phyloP scores from a whole-genome alignment of 2,888 invertebrate genomes.

The Euspilapteryx auroguttella region DNA sequence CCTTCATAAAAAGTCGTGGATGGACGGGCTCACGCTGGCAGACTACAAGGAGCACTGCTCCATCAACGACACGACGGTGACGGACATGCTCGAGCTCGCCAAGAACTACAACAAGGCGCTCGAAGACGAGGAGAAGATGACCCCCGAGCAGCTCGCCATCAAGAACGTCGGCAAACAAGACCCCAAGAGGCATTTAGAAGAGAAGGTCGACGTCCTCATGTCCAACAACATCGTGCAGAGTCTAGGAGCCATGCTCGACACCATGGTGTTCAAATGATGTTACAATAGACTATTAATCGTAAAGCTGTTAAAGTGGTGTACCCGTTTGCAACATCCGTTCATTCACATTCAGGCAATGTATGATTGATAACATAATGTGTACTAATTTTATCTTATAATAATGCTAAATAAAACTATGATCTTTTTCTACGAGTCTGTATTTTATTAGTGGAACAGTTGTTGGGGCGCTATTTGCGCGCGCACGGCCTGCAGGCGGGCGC shows the following conservation, averaged over 20 bases:
- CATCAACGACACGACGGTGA: constrained; percentile 91
- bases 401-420: constrained; percentile 10
- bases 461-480: constrained; percentile 33
- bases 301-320: constrained; percentile 13
- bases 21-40: constrained; percentile 89
- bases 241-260: constrained; percentile 94
- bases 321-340: constrained; percentile 26
- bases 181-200: constrained; percentile 98
- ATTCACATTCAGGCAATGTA: constrained; percentile 15
- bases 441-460: constrained; percentile 20
- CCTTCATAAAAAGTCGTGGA: constrained; percentile 98
- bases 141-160: constrained; percentile 97
- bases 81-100: constrained; percentile 95
- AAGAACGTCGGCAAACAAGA: constrained; percentile 99
- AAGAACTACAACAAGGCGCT: constrained; percentile 97
- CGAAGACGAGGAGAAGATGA: constrained; percentile 99
- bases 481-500: constrained; percentile 21
- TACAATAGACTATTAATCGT: constrained; percentile 14
- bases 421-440: constrained; percentile 2
- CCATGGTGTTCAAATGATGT: constrained; percentile 56
- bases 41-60: constrained; percentile 93
- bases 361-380: constrained; percentile 22
- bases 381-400: constrained; percentile 30
- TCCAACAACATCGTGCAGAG: constrained; percentile 97
- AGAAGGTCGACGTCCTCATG: constrained; percentile 96